Evolutionary conservation across 2,797 vertebrate species (phyloP).

Genomic region (Melanogrammus aeglefinus): DNA sequence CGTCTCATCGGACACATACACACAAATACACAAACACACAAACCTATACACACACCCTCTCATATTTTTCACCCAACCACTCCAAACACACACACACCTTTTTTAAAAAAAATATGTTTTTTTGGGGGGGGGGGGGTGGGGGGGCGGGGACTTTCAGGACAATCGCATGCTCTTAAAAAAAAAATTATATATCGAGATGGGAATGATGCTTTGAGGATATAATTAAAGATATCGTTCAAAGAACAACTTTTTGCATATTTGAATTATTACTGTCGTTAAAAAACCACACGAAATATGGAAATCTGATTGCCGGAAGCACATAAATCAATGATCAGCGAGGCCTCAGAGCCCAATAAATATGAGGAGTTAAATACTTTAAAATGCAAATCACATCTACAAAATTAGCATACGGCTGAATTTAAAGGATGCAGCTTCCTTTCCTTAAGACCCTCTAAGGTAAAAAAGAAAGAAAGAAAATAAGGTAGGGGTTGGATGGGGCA

Average conservation of each 20-base stretch:
- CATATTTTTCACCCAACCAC: neutral
- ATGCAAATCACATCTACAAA: slow-evolving; percentile 92
- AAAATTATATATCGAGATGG: slow-evolving; percentile 67
- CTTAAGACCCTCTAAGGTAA: slow-evolving; percentile 96
- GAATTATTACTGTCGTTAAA: slow-evolving; percentile 99
- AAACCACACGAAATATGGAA: slow-evolving; percentile 99
- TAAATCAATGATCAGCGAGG: slow-evolving; percentile 99
- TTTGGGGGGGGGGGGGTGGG: slow-evolving; percentile 17
- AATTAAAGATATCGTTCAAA: slow-evolving; percentile 99
- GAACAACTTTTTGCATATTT: slow-evolving; percentile 99
- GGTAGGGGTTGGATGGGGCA: slow-evolving; percentile 72
- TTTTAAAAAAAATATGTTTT: neutral
- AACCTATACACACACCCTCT: no score
- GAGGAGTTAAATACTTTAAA: slow-evolving; percentile 99
- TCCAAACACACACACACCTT: slow-evolving; percentile 73
- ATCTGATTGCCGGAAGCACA: slow-evolving; percentile 99
- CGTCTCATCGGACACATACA: slow-evolving; percentile 66
- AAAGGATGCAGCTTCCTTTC: slow-evolving; percentile 96
- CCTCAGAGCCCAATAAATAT: slow-evolving; percentile 99
- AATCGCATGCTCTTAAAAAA: slow-evolving; percentile 72
- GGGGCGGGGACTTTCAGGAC: slow-evolving; percentile 60
- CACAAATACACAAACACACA: slow-evolving; percentile 74
- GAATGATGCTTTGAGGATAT: slow-evolving; percentile 99
- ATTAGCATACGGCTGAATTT: slow-evolving; percentile 99
- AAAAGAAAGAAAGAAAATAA: slow-evolving; percentile 50